phyloP scores from a whole-genome alignment of 1,140 invertebrate species.

The Wiebesia pumilae region DNA sequence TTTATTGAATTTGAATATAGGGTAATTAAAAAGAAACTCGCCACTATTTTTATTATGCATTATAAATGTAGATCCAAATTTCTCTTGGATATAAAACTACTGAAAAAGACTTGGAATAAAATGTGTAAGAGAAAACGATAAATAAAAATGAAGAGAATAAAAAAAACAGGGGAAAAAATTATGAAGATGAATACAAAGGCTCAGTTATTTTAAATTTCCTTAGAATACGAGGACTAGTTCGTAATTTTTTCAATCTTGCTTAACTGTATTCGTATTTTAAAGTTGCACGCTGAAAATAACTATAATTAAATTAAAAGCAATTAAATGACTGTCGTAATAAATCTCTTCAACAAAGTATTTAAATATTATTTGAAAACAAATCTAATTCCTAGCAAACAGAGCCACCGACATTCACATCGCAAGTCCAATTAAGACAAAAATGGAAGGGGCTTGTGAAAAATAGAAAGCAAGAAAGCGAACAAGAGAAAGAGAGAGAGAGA shows the following conservation, averaged over 20 bases:
- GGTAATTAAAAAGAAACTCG: not conserved
- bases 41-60: not conserved
- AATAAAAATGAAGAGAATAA: not conserved
- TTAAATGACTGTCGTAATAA: not conserved
- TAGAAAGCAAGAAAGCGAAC: not conserved
- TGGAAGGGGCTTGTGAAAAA: not conserved
- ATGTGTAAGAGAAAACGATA: not conserved
- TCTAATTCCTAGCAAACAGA: not conserved
- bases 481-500: constrained; percentile 8
- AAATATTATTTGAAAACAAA: constrained; percentile 17
- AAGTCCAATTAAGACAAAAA: not conserved
- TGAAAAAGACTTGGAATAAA: not conserved
- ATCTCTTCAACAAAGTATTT: not conserved
- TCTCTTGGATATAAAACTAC: not conserved
- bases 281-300: not conserved
- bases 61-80: not conserved
- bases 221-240: not conserved
- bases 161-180: not conserved
- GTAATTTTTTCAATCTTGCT: not conserved
- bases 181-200: not conserved
- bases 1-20: no score
- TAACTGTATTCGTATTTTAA: not conserved
- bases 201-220: not conserved
- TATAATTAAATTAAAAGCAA: not conserved
- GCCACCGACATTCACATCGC: not conserved